Evolutionary conservation across 2,888 invertebrate genomes (phyloP).

Genomic region (Drosophila lutescens): DNA sequence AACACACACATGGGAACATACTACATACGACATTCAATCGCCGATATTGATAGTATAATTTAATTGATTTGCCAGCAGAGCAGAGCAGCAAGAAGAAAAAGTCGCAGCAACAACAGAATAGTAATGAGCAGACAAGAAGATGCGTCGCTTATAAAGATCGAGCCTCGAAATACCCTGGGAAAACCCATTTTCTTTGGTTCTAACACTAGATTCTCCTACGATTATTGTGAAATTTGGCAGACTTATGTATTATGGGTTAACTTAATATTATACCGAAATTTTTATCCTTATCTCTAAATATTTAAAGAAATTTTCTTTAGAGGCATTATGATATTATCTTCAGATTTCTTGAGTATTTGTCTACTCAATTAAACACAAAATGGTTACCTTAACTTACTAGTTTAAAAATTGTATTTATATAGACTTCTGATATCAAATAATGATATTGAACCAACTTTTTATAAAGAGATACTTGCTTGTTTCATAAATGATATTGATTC

Average conservation of each 20-base stretch:
- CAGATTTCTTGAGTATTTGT: too few species aligned
- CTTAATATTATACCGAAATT: background rate
- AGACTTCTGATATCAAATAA: too few species aligned
- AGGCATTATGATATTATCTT: too few species aligned
- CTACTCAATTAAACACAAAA: too few species aligned
- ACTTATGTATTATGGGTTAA: background rate
- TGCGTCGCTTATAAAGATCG: background rate
- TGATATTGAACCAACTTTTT: too few species aligned
- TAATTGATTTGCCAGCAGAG: slow-evolving; percentile 72
- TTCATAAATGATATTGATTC: too few species aligned
- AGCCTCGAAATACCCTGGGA: slow-evolving; percentile 1
- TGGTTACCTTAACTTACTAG: too few species aligned
- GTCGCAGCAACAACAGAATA: slow-evolving; percentile 21
- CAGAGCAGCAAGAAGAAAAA: slow-evolving; percentile 37
- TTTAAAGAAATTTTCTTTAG: too few species aligned
- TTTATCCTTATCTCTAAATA: too few species aligned
- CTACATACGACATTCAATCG: slow-evolving; percentile 34
- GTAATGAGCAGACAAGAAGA: slow-evolving; percentile 19
- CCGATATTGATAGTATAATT: slow-evolving; percentile 66
- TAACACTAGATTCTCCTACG: background rate
- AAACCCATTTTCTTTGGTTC: fast-evolving
- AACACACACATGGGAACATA: background rate
- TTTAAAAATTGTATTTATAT: too few species aligned
- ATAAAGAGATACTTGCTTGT: too few species aligned
- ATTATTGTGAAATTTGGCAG: background rate